phyloP scores from a whole-genome alignment of 2,797 vertebrate genomes.

The Lagocephalus sceleratus region DNA sequence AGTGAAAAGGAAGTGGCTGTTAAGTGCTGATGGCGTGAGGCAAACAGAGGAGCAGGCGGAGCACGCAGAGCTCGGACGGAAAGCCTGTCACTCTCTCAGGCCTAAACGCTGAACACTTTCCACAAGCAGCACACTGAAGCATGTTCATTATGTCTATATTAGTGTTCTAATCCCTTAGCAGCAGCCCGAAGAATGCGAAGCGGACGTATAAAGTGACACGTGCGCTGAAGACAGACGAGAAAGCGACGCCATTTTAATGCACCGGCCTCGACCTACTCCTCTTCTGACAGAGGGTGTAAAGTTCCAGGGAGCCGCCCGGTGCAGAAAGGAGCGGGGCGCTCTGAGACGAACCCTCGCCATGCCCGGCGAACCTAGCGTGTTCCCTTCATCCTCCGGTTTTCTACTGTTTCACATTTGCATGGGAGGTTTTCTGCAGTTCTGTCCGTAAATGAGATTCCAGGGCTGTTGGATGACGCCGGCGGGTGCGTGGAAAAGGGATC shows the following conservation, averaged over 20 bases:
- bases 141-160: constrained; percentile 53
- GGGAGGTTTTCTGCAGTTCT: constrained; percentile 67
- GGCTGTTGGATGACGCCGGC: constrained; percentile 53
- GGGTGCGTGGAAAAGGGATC: constrained; percentile 29
- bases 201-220: no score
- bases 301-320: no score
- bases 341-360: no score
- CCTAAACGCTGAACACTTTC: constrained; percentile 24
- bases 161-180: no score
- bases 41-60: constrained; percentile 44
- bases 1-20: constrained; percentile 66
- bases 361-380: no score
- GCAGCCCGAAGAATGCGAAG: no score
- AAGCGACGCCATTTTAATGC: no score
- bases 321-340: no score
- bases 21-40: constrained; percentile 51
- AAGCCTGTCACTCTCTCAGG: constrained; percentile 55
- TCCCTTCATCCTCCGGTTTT: constrained; percentile 13
- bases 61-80: constrained; percentile 40
- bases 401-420: constrained; percentile 51
- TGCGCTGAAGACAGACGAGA: no score
- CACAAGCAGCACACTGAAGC: no score
- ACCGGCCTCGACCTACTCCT: neutral
- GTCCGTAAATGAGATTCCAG: constrained; percentile 57
- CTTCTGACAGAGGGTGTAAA: neutral